Percentiles rank a stretch among this genome's conserved stretches.
Evolutionary conservation across 2,797 vertebrate genomes (phyloP).

Genomic region (Lutjanus campechanus): DNA sequence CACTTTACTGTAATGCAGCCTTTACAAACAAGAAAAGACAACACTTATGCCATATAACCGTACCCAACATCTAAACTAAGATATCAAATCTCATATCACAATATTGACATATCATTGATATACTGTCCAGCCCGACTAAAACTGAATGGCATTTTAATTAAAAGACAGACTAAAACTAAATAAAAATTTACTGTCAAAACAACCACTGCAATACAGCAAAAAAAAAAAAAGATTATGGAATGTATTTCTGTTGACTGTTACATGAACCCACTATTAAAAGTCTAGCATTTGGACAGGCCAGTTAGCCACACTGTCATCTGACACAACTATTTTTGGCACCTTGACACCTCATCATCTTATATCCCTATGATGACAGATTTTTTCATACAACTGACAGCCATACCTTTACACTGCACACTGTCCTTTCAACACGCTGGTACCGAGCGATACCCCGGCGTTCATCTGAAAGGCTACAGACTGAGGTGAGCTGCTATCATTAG

Average conservation of each 20-base stretch:
- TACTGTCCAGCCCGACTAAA: too few species aligned
- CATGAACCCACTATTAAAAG: constrained; percentile 37
- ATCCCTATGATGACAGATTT: constrained; percentile 51
- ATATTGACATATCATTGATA: too few species aligned
- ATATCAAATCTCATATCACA: too few species aligned
- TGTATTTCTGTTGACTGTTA: constrained; percentile 24
- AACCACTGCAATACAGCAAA: not conserved
- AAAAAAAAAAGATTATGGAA: not conserved
- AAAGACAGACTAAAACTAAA: too few species aligned
- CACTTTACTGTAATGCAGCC: too few species aligned
- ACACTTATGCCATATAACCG: too few species aligned
- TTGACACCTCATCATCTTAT: constrained; percentile 47
- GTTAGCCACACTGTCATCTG: constrained; percentile 30
- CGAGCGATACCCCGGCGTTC: constrained; percentile 33
- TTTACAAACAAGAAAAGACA: too few species aligned
- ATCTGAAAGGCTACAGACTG: constrained; percentile 60
- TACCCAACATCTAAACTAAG: too few species aligned
- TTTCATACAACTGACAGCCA: constrained; percentile 37
- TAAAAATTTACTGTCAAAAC: not conserved
- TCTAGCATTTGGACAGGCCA: constrained; percentile 21
- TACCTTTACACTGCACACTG: constrained; percentile 44
- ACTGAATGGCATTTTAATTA: too few species aligned
- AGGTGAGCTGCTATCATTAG: constrained; percentile 65
- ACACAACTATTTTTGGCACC: constrained; percentile 45
- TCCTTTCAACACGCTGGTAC: constrained; percentile 56